Evolutionary conservation across 2,797 vertebrate species (phyloP), one percentile per base, ranked within the genome.

Genomic region (Anas flavirostris): DNA sequence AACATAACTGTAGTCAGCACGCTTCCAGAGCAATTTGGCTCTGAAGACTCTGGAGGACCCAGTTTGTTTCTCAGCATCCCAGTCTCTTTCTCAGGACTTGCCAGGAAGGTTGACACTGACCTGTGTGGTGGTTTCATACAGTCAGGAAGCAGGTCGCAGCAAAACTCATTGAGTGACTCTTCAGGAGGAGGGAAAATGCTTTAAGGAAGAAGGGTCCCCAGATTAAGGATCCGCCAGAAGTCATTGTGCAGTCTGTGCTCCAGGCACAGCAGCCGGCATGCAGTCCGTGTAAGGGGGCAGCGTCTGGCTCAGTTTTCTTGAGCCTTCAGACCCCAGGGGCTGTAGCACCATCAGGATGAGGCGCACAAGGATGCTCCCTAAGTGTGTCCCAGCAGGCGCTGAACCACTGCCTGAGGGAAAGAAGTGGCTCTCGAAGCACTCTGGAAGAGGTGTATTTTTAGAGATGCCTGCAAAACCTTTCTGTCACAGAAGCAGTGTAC

Each of bases 341-440:
- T 6, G n/a, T 17, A 64, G 77, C 77, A 7, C 9, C 76, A 5
- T 3, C 37, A 18, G 6, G n/a, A 64, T 5, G 2, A 17, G 48
- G 68, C 43, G n/a, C 25, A 2, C 2, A 0, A 1, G 19, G 0
- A 12, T 10, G 43, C 46, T n/a, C 12, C 53, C 26, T 0, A 2
- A 17, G 58, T 3, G 16, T 10, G 68, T 25, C 35, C 66, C 53
- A 16, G 9, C 16, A 12, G 59, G 1, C 5, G 1, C 33, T 66
- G 7, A 21, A 9, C 79, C 26, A 2, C 10, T 1, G 3, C 41
- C 10, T 2, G 12, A 22, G 67, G 68, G 21, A 13, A 11, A 41
- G 50, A 15, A 18, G 29, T 2, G 7, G 26, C 4, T 35, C 39
- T 44, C 4, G 16, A 26, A 56, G 53, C 35, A 5, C 21, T 7